Evolutionary conservation across 2,113 vertebrate species (phyloP).

Genomic region (Puffinus mauretanicus): DNA sequence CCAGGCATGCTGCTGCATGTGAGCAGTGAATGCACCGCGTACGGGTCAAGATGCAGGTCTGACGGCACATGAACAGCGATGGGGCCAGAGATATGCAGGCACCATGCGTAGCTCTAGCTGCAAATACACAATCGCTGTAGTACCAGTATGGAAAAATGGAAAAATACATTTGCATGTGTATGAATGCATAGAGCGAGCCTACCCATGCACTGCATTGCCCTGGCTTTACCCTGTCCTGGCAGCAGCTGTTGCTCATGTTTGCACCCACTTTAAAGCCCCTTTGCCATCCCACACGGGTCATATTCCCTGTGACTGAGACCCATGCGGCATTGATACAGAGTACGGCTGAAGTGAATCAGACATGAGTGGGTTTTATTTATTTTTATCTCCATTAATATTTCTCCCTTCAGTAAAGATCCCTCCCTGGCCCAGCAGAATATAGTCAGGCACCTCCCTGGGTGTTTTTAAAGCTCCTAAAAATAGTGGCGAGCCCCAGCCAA

Average conservation of each 20-base stretch:
- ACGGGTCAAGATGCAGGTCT: background rate
- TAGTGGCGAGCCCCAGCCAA: slow-evolving; percentile 51
- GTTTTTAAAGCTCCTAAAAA: slow-evolving; percentile 70
- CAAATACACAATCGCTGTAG: background rate
- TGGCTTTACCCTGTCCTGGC: background rate
- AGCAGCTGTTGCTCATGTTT: background rate
- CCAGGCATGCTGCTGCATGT: rapidly evolving
- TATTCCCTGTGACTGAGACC: background rate
- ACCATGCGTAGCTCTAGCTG: background rate
- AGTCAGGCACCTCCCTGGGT: slow-evolving; percentile 56
- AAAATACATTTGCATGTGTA: background rate
- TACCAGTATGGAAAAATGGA: background rate
- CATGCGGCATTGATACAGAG: too few relatives aligned
- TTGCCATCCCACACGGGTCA: background rate
- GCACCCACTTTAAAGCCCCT: background rate
- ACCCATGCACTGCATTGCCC: rapidly evolving
- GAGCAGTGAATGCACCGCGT: rapidly evolving
- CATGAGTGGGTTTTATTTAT: background rate
- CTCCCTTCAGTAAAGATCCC: slow-evolving; percentile 17
- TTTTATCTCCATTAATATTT: slow-evolving; percentile 30
- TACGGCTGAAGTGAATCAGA: background rate
- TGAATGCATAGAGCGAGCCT: background rate
- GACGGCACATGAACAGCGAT: background rate
- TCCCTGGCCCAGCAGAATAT: slow-evolving; percentile 36
- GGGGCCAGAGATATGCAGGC: background rate